A percentile compares a stretch with the other conserved stretches of the same genome.
phyloP scores from a whole-genome alignment of 2,888 invertebrate genomes.

The Pteria penguin region DNA sequence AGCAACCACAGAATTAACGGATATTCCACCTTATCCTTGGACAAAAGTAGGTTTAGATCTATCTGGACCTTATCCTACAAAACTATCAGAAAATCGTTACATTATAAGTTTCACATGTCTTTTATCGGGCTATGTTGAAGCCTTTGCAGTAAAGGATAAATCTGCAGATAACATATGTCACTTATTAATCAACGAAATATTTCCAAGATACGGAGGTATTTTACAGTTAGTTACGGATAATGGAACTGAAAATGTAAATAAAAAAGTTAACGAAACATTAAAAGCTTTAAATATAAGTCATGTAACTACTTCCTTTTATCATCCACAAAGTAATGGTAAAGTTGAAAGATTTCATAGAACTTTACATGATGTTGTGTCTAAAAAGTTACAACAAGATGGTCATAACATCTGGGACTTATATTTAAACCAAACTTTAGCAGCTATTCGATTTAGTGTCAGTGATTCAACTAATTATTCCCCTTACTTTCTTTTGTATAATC shows the following conservation, averaged over 20 bases:
- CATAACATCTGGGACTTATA: conserved; percentile 41
- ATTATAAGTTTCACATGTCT: conserved; percentile 19
- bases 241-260: conserved; percentile 29
- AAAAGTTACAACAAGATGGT: conserved; percentile 14
- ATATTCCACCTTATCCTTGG: conserved; percentile 45
- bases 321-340: conserved; percentile 32
- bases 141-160: conserved; percentile 43
- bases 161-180: conserved; percentile 32
- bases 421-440: conserved; percentile 44
- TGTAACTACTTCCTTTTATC: conserved; percentile 28
- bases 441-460: conserved; percentile 37
- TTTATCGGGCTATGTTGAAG: conserved; percentile 30
- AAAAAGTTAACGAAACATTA: conserved; percentile 28
- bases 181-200: conserved; percentile 18
- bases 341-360: conserved; percentile 20
- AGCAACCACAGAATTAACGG: conserved; percentile 44
- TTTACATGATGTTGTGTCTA: conserved; percentile 27
- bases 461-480: conserved; percentile 32
- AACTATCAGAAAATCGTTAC: conserved; percentile 35
- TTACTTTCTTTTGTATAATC: conserved; percentile 40
- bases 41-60: conserved; percentile 41
- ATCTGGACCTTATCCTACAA: conserved; percentile 39
- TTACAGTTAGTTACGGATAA: conserved; percentile 41
- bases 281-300: too few relatives aligned
- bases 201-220: conserved; percentile 31